Evolutionary conservation across 2,888 invertebrate genomes (phyloP), one percentile per base, ranked within the genome.

Genomic region (Dinocampus coccinellae): DNA sequence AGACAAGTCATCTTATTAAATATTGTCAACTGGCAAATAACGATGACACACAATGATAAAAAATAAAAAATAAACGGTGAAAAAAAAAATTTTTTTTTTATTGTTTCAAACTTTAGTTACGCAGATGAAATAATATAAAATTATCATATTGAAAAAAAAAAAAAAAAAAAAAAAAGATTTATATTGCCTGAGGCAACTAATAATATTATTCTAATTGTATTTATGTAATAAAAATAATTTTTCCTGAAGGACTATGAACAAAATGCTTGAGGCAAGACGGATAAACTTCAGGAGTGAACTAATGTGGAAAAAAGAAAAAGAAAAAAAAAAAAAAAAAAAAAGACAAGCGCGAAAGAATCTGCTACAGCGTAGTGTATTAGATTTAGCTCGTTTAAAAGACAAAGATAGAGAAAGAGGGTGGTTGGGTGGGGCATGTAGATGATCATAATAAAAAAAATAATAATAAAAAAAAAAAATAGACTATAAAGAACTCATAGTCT

Each of bases 401-500:
- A 24, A 2, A 42, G 73, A 39, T 26, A 34, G 57, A 61, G 42
- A 55, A 64, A 68, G 70, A 70, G 64, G 70, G 72, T 73, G 73
- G 73, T 81, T 77, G 83, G 82, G 82, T 79, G 24, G 80, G 81
- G 81, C 84, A 86, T 85, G 86, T 84, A 85, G 85, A 87, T 86
- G 77, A 77, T 78, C 79, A 78, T 78, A 80, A 84, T 4, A 83
- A 84, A 81, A 79, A 76, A 80, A 85, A 85, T n/a, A n/a, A n/a
- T n/a, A n/a, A n/a, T n/a, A 84, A 83, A 33, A 13, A 26, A 16
- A 39, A 39, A 52, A 65, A 22, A 68, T 68, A 60, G 33, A 60
- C 47, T 33, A 60, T 68, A 83, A 87, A 85, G 81, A 85, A 80
- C 78, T 85, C 82, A 87, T 87, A 87, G 86, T 87, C 86, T 86